Evolutionary conservation across 1,140 invertebrate genomes (phyloP).

Genomic region (Aphelinus atriplicis): DNA sequence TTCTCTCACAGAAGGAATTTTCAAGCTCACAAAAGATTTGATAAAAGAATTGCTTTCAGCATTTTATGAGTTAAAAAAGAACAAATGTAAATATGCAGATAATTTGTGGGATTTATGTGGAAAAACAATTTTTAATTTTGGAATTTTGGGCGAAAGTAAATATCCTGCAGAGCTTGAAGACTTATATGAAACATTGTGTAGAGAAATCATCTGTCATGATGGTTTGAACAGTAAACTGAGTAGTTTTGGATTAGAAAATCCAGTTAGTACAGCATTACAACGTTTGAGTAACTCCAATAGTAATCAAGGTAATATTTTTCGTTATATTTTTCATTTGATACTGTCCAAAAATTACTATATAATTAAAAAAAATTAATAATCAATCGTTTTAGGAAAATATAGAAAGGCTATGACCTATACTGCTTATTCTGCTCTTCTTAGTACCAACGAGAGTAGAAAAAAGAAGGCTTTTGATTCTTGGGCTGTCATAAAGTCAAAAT

Average conservation of each 20-base stretch:
- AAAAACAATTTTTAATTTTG: conserved; percentile 48
- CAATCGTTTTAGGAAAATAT: conserved; percentile 41
- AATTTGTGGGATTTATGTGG: conserved; percentile 44
- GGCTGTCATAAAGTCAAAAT: conserved; percentile 52
- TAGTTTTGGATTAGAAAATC: conserved; percentile 42
- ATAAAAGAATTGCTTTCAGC: conserved; percentile 38
- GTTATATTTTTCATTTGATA: background rate
- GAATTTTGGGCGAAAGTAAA: conserved; percentile 39
- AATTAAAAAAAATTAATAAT: conserved; percentile 1
- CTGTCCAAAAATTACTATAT: background rate
- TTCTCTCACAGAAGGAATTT: conserved; percentile 36
- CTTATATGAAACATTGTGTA: conserved; percentile 45
- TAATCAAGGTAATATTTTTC: conserved; percentile 30
- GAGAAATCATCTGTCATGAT: conserved; percentile 41
- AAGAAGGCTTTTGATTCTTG: conserved; percentile 53
- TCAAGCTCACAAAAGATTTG: conserved; percentile 22
- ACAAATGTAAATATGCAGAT: conserved; percentile 44
- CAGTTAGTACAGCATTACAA: conserved; percentile 42
- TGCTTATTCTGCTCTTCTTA: conserved; percentile 54
- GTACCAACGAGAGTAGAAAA: conserved; percentile 41
- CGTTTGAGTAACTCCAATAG: conserved; percentile 42
- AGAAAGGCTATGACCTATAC: conserved; percentile 49
- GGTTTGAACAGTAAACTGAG: conserved; percentile 28
- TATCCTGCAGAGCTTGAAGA: conserved; percentile 43
- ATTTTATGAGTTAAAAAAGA: conserved; percentile 41